These are phyloP conservation scores for Hypocryptadius cinnamomeus DNA, from an alignment of 2,113 vertebrate genomes.

Conservation along the genomic window DNA sequence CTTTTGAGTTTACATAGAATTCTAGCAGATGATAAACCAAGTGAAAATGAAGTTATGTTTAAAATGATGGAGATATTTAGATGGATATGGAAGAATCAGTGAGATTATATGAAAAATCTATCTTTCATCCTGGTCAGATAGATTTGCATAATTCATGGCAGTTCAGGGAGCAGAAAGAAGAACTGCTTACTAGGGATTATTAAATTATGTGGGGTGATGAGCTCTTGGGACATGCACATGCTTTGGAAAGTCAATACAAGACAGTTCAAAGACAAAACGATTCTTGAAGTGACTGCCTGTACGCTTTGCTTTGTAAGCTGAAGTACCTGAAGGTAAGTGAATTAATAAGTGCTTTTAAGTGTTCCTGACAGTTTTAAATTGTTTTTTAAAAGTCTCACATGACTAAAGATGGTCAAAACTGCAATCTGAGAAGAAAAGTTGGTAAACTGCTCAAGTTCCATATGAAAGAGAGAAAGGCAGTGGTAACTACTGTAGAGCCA, in stretches of 20 bases:
- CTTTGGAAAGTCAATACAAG: background rate
- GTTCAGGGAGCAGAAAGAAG: background rate
- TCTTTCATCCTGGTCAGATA: background rate
- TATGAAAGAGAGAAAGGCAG: background rate
- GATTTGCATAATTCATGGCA: background rate
- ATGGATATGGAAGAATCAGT: background rate
- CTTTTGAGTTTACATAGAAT: background rate
- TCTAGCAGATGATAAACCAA: background rate
- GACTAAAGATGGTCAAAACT: background rate
- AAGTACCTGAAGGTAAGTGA: background rate
- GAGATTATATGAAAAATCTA: background rate
- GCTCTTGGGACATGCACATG: background rate
- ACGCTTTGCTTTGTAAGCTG: background rate
- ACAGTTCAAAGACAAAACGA: background rate
- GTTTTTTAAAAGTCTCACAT: rapidly evolving
- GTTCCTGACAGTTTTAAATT: background rate
- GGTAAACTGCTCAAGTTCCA: background rate
- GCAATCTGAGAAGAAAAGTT: background rate
- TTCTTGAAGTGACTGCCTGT: background rate
- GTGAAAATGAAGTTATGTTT: background rate
- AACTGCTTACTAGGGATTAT: background rate
- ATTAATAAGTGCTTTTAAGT: background rate
- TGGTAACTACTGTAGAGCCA: background rate
- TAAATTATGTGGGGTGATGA: background rate
- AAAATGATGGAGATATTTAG: background rate